Percentiles rank a stretch among this genome's conserved stretches.
phyloP scores from a whole-genome alignment of 2,888 invertebrate species.

The Athalia cordata region DNA sequence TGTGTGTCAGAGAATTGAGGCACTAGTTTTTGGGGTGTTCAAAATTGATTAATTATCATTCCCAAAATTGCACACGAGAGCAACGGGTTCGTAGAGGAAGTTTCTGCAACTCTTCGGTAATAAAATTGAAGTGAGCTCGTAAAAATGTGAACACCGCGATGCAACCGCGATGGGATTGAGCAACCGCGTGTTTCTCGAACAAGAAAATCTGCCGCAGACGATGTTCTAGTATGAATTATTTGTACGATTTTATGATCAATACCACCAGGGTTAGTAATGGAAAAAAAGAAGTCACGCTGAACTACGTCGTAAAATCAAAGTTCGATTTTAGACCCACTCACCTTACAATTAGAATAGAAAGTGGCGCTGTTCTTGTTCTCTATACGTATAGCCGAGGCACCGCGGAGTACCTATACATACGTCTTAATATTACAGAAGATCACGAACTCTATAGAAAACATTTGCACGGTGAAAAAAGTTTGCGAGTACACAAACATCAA shows the following conservation, averaged over 20 bases:
- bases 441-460: slow-evolving; percentile 28
- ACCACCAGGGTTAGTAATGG: background rate
- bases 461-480: slow-evolving; percentile 23
- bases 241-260: background rate
- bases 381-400: background rate
- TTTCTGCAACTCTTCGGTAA: background rate
- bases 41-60: background rate
- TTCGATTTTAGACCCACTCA: slow-evolving; percentile 33
- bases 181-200: background rate
- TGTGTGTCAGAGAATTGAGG: too few species aligned
- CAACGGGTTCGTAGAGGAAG: background rate
- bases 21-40: too few species aligned
- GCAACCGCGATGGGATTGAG: background rate
- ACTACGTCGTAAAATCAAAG: slow-evolving; percentile 21
- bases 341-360: slow-evolving; percentile 37
- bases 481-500: slow-evolving; percentile 5
- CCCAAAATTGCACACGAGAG: too few species aligned
- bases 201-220: too few species aligned
- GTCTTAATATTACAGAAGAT: background rate
- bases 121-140: background rate
- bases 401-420: too few species aligned
- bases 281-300: slow-evolving; percentile 2
- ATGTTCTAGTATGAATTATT: background rate
- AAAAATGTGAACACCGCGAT: background rate
- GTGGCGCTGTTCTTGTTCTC: slow-evolving; percentile 28